These are phyloP conservation scores for Lithodes maja DNA, from an alignment of 2,888 invertebrate genomes.

Conservation along the genomic window DNA sequence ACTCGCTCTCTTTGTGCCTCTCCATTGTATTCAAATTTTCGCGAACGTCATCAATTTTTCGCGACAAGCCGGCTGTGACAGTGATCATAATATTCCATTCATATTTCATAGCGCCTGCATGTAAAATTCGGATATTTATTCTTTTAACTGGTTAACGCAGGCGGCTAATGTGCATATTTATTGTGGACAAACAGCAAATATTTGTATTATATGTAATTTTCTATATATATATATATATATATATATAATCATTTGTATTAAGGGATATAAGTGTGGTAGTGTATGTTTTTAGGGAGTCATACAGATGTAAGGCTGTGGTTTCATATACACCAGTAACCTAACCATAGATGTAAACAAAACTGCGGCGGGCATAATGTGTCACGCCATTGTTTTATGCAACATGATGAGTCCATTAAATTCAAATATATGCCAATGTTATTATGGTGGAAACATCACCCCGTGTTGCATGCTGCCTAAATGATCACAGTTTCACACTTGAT, in stretches of 20 bases:
- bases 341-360: too few relatives aligned
- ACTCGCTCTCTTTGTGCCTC: constrained; percentile 30
- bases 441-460: background rate
- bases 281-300: too few relatives aligned
- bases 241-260: too few relatives aligned
- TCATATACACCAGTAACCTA: too few relatives aligned
- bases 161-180: background rate
- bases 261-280: too few relatives aligned
- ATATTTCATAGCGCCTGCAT: constrained; percentile 3
- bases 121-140: background rate
- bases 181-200: background rate
- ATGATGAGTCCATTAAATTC: background rate
- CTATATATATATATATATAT: too few relatives aligned
- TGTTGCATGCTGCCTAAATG: background rate
- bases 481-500: background rate
- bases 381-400: background rate
- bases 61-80: background rate
- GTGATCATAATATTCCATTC: background rate
- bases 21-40: constrained; percentile 34
- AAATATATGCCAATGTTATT: constrained; percentile 2
- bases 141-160: background rate
- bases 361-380: background rate
- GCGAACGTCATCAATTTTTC: constrained; percentile 23
- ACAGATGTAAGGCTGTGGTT: too few relatives aligned
- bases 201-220: too few relatives aligned